Evolutionary conservation across 2,888 invertebrate species (phyloP).

Genomic region (Tetragonula carbonaria): DNA sequence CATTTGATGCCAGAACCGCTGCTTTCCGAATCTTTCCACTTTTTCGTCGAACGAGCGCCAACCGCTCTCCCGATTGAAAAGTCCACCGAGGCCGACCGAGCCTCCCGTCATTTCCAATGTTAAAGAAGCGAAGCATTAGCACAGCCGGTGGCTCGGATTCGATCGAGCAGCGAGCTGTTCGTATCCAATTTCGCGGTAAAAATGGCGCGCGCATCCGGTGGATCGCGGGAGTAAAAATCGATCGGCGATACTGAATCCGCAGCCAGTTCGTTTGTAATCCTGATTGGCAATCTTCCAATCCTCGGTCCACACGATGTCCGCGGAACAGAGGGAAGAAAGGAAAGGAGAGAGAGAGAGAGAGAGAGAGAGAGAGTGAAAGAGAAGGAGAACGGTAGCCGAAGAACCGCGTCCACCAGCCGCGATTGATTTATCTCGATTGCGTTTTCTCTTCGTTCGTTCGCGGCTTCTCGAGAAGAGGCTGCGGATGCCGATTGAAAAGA

Average conservation of each 20-base stretch:
- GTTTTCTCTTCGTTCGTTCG: constrained; percentile 36
- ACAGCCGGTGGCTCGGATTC: constrained; percentile 11
- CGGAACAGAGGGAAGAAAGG: constrained; percentile 28
- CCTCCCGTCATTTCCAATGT: constrained; percentile 28
- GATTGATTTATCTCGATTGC: constrained; percentile 63
- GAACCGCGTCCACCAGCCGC: constrained; percentile 31
- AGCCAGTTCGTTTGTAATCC: constrained; percentile 49
- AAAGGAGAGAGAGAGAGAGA: neutral
- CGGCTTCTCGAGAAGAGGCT: constrained; percentile 1
- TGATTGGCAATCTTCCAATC: constrained; percentile 60
- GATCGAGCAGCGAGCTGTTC: neutral
- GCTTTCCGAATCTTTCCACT: neutral
- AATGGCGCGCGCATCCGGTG: constrained; percentile 47
- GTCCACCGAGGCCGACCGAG: neutral
- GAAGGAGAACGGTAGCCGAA: constrained; percentile 37
- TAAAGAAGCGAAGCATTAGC: constrained; percentile 35
- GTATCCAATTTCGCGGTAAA: constrained; percentile 45
- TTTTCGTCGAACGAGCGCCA: constrained; percentile 1
- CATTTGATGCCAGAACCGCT: neutral
- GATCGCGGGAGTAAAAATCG: constrained; percentile 37
- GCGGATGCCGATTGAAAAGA: constrained; percentile 1
- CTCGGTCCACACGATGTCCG: constrained; percentile 32
- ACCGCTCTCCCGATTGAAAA: neutral
- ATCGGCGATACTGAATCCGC: constrained; percentile 48
- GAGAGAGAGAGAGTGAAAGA: no score